These are phyloP conservation scores for Mesorhabditis spiculigera DNA, from an alignment of 2,888 invertebrate genomes.

Conservation along the genomic window DNA sequence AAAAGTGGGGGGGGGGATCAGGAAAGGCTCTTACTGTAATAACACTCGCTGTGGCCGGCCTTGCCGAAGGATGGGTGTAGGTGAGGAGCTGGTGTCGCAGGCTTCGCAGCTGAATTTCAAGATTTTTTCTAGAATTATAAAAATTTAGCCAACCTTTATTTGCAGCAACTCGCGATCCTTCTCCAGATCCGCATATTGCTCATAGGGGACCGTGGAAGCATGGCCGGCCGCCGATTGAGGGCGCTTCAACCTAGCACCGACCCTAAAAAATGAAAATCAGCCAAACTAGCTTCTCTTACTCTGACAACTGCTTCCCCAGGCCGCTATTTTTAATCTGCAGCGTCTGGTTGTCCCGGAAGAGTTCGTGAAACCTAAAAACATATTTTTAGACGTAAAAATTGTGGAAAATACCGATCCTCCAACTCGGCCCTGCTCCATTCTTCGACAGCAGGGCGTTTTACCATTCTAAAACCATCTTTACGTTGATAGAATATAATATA, in stretches of 20 bases:
- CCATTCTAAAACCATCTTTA: conserved; percentile 28
- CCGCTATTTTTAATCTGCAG: conserved; percentile 37
- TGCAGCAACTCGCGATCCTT: conserved; percentile 24
- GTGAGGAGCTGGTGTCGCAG: conserved; percentile 50
- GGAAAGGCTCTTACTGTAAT: conserved; percentile 24
- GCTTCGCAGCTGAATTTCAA: conserved; percentile 41
- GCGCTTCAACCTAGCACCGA: background rate
- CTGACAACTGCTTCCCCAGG: conserved; percentile 40
- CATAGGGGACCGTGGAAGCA: conserved; percentile 27
- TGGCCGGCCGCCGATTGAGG: conserved; percentile 33
- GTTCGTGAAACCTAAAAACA: conserved; percentile 30
- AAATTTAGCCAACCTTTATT: conserved; percentile 5
- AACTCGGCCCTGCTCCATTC: conserved; percentile 50
- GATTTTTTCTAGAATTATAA: conserved; percentile 5
- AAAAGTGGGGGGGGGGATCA: background rate
- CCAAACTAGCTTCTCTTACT: conserved; percentile 19
- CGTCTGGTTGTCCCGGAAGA: conserved; percentile 25
- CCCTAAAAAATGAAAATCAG: background rate
- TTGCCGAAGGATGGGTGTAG: conserved; percentile 46
- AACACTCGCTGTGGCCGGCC: conserved; percentile 32
- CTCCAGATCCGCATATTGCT: conserved; percentile 21
- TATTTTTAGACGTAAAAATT: conserved; percentile 3
- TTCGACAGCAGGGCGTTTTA: conserved; percentile 45
- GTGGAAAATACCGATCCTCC: conserved; percentile 34
- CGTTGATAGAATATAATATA: too few species aligned